These are phyloP conservation scores for Diadegma fenestrale DNA, from an alignment of 2,888 invertebrate species.

Conservation along the genomic window DNA sequence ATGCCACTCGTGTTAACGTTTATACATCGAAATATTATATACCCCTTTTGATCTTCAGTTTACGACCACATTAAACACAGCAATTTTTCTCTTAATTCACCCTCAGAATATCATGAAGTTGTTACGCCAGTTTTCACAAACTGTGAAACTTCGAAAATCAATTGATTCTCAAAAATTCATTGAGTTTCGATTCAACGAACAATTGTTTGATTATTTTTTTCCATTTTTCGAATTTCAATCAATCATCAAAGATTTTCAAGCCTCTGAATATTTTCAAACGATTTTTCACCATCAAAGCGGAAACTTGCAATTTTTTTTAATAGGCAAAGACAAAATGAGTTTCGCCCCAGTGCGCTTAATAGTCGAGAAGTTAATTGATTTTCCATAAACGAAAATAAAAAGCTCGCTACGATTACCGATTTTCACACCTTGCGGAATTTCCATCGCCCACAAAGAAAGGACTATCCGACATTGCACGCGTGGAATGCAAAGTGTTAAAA, in stretches of 20 bases:
- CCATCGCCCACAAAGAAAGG: neutral
- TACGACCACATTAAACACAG: neutral
- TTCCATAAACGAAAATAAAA: neutral
- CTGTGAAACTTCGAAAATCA: neutral
- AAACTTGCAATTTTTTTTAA: too few species aligned
- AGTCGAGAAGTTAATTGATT: neutral
- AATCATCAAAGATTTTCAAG: too few species aligned
- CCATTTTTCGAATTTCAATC: too few species aligned
- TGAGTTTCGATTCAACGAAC: neutral
- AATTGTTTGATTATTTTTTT: neutral
- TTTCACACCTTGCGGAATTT: neutral
- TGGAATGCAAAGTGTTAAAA: neutral
- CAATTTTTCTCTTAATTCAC: neutral
- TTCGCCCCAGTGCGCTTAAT: too few species aligned
- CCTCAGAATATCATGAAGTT: neutral
- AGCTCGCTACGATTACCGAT: neutral
- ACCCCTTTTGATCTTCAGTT: neutral
- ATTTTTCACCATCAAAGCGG: too few species aligned
- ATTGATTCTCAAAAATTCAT: neutral
- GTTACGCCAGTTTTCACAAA: neutral
- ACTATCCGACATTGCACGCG: neutral
- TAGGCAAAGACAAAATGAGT: too few species aligned
- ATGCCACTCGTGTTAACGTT: neutral
- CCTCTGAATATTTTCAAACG: too few species aligned
- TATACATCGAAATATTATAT: neutral